Evolutionary conservation across 2,113 vertebrate genomes (phyloP).

Genomic region (Podiceps cristatus): DNA sequence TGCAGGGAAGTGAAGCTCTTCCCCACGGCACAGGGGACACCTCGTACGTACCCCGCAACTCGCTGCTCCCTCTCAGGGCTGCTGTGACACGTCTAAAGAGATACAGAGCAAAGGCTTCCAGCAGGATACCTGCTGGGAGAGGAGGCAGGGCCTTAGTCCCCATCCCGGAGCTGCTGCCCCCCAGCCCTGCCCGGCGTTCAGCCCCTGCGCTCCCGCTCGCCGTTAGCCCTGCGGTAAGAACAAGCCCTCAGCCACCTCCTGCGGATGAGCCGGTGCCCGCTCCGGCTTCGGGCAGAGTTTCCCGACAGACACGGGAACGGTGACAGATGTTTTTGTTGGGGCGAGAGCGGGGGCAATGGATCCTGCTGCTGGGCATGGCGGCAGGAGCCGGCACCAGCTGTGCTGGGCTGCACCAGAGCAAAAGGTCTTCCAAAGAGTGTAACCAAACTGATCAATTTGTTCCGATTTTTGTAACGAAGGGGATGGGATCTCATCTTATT

Average conservation of each 20-base stretch:
- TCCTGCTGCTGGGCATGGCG: not conserved
- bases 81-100: not conserved
- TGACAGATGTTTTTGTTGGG: not conserved
- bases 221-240: fast-evolving
- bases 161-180: not conserved
- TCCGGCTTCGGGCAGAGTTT: fast-evolving
- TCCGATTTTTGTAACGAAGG: no score
- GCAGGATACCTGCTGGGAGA: not conserved
- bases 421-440: not conserved
- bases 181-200: not conserved
- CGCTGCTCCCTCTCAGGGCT: not conserved
- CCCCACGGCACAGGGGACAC: fast-evolving
- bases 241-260: not conserved
- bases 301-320: fast-evolving
- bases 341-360: not conserved
- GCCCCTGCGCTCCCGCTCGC: not conserved
- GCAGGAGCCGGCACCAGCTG: not conserved
- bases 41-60: fast-evolving
- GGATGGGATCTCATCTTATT: no score
- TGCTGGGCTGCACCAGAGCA: not conserved
- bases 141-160: not conserved
- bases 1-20: not conserved
- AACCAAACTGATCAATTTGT: no score
- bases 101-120: not conserved
- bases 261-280: not conserved